Conservation (phyloP, 2,113 vertebrate genomes). For the Caretta caretta region DNA sequence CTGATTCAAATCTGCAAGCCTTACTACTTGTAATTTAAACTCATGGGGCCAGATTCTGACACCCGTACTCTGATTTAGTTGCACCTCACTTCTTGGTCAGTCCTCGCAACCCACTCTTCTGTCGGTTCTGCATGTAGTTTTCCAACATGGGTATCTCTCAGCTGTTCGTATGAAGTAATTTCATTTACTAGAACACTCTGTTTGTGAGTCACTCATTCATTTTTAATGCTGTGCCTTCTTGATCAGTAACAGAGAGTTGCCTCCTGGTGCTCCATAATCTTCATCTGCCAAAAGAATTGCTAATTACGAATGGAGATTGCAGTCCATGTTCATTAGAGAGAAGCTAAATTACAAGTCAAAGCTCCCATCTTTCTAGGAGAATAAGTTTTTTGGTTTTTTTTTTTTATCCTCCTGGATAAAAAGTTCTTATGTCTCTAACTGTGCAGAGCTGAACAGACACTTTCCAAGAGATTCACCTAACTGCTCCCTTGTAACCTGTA, state of each 20-base stretch:
- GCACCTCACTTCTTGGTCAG: neutral
- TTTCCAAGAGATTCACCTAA: neutral
- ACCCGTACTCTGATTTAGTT: neutral
- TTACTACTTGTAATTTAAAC: neutral
- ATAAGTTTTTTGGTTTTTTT: neutral
- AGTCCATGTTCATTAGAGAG: slow-evolving; percentile 3
- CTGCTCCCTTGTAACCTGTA: neutral
- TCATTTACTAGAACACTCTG: neutral
- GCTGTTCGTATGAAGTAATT: neutral
- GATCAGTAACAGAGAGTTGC: neutral
- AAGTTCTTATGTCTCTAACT: neutral
- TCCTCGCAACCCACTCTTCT: neutral
- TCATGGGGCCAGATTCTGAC: neutral
- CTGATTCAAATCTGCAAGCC: neutral
- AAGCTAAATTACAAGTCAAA: neutral
- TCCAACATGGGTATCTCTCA: neutral
- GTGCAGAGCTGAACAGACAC: neutral
- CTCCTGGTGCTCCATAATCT: slow-evolving; percentile 36
- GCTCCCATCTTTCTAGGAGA: neutral
- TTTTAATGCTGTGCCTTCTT: slow-evolving; percentile 18
- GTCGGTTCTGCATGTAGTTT: neutral
- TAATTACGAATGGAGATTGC: slow-evolving; percentile 39
- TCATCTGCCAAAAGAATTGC: slow-evolving; percentile 33
- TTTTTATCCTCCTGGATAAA: neutral
- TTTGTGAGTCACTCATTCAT: neutral